Evolutionary conservation across 2,888 invertebrate genomes (phyloP), one percentile per base, ranked within the genome.

Genomic region (Mayetiola destructor): DNA sequence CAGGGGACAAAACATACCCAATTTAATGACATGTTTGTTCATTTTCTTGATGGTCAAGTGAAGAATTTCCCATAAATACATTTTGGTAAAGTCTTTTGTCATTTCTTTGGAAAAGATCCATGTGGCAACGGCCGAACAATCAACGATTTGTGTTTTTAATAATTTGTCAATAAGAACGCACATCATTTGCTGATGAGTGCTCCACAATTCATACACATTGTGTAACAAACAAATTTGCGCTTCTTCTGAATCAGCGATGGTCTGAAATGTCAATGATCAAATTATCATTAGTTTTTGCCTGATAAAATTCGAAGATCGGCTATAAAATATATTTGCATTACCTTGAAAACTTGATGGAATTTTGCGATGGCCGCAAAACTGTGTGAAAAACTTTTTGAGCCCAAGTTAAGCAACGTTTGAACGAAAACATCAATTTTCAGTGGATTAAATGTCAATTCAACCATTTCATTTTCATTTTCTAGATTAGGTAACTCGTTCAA

Each of bases 341-440:
- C 89, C 78, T 90, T 89, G 66, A 91, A 89, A 2, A 91, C 91
- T 68, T 86, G 82, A 72, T 89, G 88, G 67, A 89, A 97, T 77
- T 96, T 97, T 40, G 94, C 92, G 62, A 99, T 88, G n/a, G 95
- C 97, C 6, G 97, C 94, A 72, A 97, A 96, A 64, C 94, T 92
- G 69, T 99, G 99, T 59, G 95, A 95, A 70, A 97, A 94, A 64
- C 96, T 95, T 73, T 97, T 99, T 56, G 89, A 88, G 35, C 95
- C 97, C 59, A 96, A 76, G 69, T 92, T 88, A 5, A 99, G 77
- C 56, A 99, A 71, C 0, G 93, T 93, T 68, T 95, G 93, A n/a
- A 93, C 90, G 68, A 96, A 96, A 0, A 97, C 91, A 67, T 96
- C 95, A 56, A 99, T 94, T 75, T 94, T 93, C 56, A 94, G 73